Evolutionary conservation across 2,888 invertebrate genomes (phyloP).

Genomic region (Metalampra italica): DNA sequence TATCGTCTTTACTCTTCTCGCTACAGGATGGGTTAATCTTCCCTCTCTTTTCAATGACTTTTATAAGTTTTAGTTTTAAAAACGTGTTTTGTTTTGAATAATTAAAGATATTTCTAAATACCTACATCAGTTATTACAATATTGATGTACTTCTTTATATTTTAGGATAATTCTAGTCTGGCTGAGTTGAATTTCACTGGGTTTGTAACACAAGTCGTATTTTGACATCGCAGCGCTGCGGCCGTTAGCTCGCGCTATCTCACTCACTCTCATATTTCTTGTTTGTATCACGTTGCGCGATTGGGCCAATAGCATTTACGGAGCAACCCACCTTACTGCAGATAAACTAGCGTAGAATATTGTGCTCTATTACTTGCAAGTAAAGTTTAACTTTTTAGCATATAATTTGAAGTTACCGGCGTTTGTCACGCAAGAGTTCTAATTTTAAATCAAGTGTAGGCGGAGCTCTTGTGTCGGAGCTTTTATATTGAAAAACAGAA

Average conservation of each 20-base stretch:
- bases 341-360: conserved; percentile 67
- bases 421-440: conserved; percentile 78
- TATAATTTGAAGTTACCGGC: conserved; percentile 73
- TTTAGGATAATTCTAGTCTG: background rate
- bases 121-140: background rate
- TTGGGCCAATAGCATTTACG: conserved; percentile 76
- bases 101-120: background rate
- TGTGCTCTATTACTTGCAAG: conserved; percentile 68
- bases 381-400: conserved; percentile 76
- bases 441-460: conserved; percentile 79
- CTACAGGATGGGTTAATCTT: conserved; percentile 29
- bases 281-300: conserved; percentile 72
- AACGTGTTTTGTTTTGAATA: conserved; percentile 19
- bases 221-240: conserved; percentile 18
- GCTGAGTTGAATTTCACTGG: conserved; percentile 1
- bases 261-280: conserved; percentile 67
- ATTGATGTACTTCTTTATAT: background rate
- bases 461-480: conserved; percentile 72
- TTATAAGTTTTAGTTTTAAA: conserved; percentile 31
- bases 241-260: conserved; percentile 49
- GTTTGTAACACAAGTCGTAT: conserved; percentile 17
- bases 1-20: conserved; percentile 47
- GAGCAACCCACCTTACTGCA: conserved; percentile 75
- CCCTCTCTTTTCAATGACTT: conserved; percentile 42
- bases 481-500: conserved; percentile 76